Base-by-base conservation (phyloP, 2,113 vertebrate species). In the Alces alces region DNA sequence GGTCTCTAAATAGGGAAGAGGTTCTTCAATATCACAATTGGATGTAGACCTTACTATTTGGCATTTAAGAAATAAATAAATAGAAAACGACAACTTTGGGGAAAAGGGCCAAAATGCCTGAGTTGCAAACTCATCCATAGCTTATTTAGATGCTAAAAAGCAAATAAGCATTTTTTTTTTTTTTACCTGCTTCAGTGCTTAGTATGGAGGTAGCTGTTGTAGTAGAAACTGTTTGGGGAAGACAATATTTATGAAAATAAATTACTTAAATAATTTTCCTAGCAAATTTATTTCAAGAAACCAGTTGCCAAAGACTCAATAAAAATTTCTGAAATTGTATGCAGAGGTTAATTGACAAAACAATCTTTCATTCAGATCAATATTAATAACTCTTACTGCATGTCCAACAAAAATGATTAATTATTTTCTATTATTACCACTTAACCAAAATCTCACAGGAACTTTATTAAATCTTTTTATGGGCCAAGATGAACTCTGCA, bases 191-290 rank as follows among this genome's bases (percentile, higher is more conserved):
- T 93, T 76, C 1, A 0, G 82, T 92, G 70, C 54, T 97, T 64
- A 93, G 52, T 84, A 39, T 4, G 14, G 96, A 80, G 6, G 96
- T 96, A 55, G 80, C 14, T 33, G 36, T 60, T 89, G 78, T 78
- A 36, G 76, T 73, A 91, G 89, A 86, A 93, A 76, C 96, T 98
- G 76, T 90, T 76, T 17, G 64, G 54, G 23, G 23, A 96, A 96
- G 7, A 89, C 0, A 94, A 30, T 45, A 90, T 92, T 88, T 84
- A 57, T 19, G 50, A 66, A 93, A 96, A 96, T 33, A 28, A 30
- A 60, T 96, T 87, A 96, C 27, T 80, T 89, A 43, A 54, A 87
- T 43, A 64, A 39, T 36, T 92, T 79, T 90, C 12, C 17, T 82
- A 19, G 7, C 2, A 80, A 45, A 87, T 87, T 84, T 79, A 89